Evolutionary conservation across 2,797 vertebrate genomes (phyloP).

Genomic region (Pteronotus mesoamericanus): DNA sequence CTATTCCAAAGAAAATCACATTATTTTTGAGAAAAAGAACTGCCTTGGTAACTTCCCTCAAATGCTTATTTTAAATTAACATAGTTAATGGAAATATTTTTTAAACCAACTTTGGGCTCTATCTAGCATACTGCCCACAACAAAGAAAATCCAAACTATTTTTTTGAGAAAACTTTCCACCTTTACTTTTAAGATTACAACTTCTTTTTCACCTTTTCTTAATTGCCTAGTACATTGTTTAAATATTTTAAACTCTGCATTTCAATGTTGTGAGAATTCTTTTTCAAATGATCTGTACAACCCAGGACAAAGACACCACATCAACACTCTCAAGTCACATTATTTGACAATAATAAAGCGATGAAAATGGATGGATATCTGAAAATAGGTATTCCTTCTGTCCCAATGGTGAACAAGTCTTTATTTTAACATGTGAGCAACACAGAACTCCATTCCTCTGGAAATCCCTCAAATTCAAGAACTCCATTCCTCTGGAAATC

Average conservation of each 20-base stretch:
- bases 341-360: conserved; percentile 36
- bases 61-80: conserved; percentile 22
- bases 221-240: neutral
- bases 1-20: neutral
- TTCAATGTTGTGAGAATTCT: neutral
- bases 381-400: neutral
- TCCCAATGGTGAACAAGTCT: neutral
- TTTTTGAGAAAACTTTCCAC: conserved; percentile 45
- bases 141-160: conserved; percentile 26
- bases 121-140: neutral
- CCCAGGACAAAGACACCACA: conserved; percentile 31
- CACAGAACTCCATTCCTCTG: neutral
- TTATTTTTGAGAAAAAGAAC: conserved; percentile 29
- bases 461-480: conserved; percentile 34
- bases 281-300: conserved; percentile 37
- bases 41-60: conserved; percentile 38
- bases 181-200: conserved; percentile 27
- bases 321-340: conserved; percentile 32
- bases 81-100: neutral
- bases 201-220: conserved; percentile 8
- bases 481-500: neutral
- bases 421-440: neutral
- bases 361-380: conserved; percentile 38
- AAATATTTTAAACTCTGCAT: neutral
- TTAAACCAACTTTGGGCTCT: neutral